Conservation (phyloP, 2,797 vertebrate genomes). For the Chromobotia macracanthus region DNA sequence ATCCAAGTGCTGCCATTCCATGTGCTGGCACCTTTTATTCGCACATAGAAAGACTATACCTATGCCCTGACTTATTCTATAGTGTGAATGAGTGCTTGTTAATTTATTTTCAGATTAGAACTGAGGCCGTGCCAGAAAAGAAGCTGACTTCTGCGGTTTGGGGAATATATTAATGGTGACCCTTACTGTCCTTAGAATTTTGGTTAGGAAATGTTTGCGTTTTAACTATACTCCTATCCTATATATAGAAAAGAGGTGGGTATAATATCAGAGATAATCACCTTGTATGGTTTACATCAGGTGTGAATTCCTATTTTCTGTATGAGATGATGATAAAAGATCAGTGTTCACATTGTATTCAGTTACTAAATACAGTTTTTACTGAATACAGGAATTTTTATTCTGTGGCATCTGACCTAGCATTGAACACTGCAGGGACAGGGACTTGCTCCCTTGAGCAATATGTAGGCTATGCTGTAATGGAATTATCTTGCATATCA, state of each 20-base stretch:
- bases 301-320: not conserved
- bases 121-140: constrained; percentile 56
- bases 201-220: not conserved
- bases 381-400: not conserved
- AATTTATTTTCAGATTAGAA: constrained; percentile 65
- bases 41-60: constrained; percentile 59
- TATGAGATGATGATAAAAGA: not conserved
- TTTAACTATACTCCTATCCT: not conserved
- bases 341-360: not conserved
- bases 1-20: constrained; percentile 47
- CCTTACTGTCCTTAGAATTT: not conserved
- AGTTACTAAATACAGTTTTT: constrained; percentile 11
- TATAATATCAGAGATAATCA: not conserved
- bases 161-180: not conserved
- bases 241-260: not conserved
- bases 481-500: constrained; percentile 46
- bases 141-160: not conserved
- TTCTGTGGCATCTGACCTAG: not conserved
- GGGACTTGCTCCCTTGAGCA: constrained; percentile 36
- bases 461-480: constrained; percentile 34
- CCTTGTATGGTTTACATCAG: constrained; percentile 4
- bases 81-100: constrained; percentile 60
- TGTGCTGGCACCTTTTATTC: constrained; percentile 53
- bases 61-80: constrained; percentile 60
- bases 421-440: constrained; percentile 39